phyloP scores from a whole-genome alignment of 2,888 invertebrate species.

The Ceramica pisi region DNA sequence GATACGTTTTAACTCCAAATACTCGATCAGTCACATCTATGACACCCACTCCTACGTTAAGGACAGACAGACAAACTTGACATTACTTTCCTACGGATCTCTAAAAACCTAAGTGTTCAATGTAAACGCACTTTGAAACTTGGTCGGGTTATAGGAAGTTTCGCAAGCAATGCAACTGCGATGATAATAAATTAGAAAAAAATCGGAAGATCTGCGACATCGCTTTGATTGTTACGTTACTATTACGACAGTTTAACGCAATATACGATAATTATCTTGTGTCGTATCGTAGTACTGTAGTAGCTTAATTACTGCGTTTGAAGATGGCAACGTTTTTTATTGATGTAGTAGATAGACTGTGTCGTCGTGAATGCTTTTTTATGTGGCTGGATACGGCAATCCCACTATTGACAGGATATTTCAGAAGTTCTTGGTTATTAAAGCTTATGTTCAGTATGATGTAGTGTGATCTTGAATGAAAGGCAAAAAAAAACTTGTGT shows the following conservation, averaged over 20 bases:
- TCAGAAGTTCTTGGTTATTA: no score
- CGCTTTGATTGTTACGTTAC: conserved; percentile 64
- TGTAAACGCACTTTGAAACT: conserved; percentile 10
- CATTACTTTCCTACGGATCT: conserved; percentile 4
- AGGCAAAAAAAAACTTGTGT: no score
- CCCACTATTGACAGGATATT: no score
- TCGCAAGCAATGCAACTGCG: conserved; percentile 53
- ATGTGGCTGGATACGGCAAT: no score
- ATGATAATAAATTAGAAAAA: conserved; percentile 60
- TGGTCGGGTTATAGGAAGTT: conserved; percentile 56
- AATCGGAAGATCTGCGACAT: conserved; percentile 60
- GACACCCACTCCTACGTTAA: no score
- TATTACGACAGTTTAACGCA: conserved; percentile 50
- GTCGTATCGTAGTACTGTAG: conserved; percentile 6
- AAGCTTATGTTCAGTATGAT: no score
- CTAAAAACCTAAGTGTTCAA: conserved; percentile 9
- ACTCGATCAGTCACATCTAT: no score
- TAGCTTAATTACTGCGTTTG: conserved; percentile 15
- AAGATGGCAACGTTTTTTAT: conserved; percentile 2
- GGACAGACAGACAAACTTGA: no score
- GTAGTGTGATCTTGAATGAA: no score
- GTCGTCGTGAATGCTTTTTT: no score
- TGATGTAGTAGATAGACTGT: no score
- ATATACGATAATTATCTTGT: conserved; percentile 31
- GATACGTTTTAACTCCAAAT: no score